phyloP scores from a whole-genome alignment of 2,113 vertebrate species.

The Vicugna pacos region DNA sequence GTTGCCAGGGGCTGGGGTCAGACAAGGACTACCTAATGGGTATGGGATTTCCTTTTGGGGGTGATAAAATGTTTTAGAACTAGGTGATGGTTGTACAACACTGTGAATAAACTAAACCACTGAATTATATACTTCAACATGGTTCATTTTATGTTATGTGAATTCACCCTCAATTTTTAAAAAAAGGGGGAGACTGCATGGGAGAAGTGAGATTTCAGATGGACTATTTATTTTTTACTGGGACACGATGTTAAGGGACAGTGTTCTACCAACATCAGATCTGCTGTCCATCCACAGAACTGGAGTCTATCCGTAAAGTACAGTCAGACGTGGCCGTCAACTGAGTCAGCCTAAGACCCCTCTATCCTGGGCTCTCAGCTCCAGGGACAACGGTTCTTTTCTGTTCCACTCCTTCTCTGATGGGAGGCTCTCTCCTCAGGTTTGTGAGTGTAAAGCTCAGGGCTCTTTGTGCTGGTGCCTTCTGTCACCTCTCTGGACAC shows the following conservation, averaged over 20 bases:
- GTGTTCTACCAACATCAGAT: fast-evolving
- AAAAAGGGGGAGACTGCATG: not conserved
- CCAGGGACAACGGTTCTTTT: not conserved
- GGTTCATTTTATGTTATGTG: not conserved
- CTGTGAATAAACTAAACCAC: not conserved
- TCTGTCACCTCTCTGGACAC: not conserved
- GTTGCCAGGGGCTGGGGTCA: not conserved
- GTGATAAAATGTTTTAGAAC: not conserved
- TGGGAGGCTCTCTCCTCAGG: not conserved
- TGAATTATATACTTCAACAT: not conserved
- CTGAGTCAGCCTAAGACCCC: not conserved
- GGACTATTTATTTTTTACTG: not conserved
- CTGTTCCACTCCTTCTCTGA: not conserved
- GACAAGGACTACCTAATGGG: no score
- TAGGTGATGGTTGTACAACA: not conserved
- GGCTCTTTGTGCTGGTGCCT: not conserved
- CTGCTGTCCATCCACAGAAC: fast-evolving
- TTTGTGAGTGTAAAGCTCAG: not conserved
- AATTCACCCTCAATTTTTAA: not conserved
- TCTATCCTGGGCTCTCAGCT: not conserved
- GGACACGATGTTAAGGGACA: not conserved
- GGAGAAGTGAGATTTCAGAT: not conserved
- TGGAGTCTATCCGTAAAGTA: fast-evolving
- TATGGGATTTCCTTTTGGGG: fast-evolving
- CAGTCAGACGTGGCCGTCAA: fast-evolving